Evolutionary conservation across 2,888 invertebrate species (phyloP).

Genomic region (Mesorhabditis spiculigera): DNA sequence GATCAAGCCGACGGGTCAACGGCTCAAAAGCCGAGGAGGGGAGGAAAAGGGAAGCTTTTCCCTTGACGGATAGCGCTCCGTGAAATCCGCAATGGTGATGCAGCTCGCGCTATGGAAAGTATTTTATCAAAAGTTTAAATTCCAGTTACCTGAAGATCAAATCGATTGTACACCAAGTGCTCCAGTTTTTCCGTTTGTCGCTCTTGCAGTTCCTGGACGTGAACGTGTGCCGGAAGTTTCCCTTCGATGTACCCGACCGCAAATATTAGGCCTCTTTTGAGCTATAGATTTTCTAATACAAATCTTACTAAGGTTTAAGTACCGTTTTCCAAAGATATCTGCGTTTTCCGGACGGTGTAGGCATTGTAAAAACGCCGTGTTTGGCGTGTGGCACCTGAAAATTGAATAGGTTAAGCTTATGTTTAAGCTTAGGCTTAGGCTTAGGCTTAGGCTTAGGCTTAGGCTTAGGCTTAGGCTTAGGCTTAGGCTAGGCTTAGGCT

Average conservation of each 20-base stretch:
- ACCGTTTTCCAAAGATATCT: no score
- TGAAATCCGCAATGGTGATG: background rate
- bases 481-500: no score
- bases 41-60: slow-evolving; percentile 4
- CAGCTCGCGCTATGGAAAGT: background rate
- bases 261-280: background rate
- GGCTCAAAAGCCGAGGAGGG: background rate
- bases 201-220: background rate
- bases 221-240: background rate
- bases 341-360: no score
- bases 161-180: background rate
- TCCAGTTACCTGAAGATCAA: background rate
- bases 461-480: no score
- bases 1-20: background rate
- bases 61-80: background rate
- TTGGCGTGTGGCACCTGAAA: no score
- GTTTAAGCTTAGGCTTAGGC: no score
- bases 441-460: no score
- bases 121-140: background rate
- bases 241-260: background rate
- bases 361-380: no score
- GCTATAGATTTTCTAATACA: background rate
- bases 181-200: background rate
- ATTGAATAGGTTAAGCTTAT: no score
- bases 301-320: no score